Evolutionary conservation across 2,888 invertebrate species (phyloP), one percentile per base, ranked within the genome.

Genomic region (Apoda limacodes): DNA sequence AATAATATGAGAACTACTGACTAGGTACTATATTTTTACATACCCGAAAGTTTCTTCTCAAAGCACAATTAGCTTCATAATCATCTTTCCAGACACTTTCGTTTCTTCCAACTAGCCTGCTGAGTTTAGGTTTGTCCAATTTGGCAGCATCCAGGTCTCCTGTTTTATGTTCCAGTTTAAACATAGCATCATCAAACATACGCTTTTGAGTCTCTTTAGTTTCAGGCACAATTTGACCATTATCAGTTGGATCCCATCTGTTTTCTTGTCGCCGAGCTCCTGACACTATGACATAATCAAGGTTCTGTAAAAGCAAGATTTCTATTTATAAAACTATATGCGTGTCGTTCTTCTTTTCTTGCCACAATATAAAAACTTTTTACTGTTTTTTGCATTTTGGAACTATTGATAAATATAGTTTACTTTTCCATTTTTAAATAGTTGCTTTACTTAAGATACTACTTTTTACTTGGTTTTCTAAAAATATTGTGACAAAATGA

Each of bases 201-300:
- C 90, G 85, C 48, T 93, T 92, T 51, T 93, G 94, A 0, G 89
- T 88, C 60, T 94, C 92, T 58, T 96, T 95, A 0, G 96, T 96
- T 55, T 94, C 94, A 0, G 94, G 91, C 0, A 94, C 92, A 34
- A 94, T 86, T 61, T 98, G 98, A 26, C 92, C 97, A 82, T 98
- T 98, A 48, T 95, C 89, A 17, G 89, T 88, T 0, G 99, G 97
- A 72, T 99, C 98, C 97, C 98, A 99, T 43, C 99, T 84, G 63
- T 95, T 95, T 66, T 99, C 99, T 68, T 99, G 98, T 0, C 99
- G 81, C 46, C 95, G 83, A 2, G 98, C 98, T 1, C 99, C 99
- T 30, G 91, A 93, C 9, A 97, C 85, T 52, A 99, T 93, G 1
- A 93, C 89, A 82, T 99, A 99, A 66, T 99, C 98, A 49, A 98